Conservation (phyloP, 2,888 invertebrate genomes). For the Synergus itoensis region DNA sequence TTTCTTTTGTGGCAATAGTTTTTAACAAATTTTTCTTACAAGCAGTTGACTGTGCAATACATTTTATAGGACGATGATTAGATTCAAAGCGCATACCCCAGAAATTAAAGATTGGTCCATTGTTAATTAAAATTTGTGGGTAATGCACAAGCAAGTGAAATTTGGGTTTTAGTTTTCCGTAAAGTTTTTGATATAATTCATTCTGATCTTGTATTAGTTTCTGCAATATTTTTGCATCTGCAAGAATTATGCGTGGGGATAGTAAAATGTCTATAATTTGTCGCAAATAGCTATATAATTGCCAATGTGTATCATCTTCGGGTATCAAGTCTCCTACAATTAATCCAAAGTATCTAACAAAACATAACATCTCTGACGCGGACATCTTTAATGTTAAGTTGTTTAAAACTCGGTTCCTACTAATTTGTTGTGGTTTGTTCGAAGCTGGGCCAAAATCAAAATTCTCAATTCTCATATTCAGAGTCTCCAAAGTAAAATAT, state of each 20-base stretch:
- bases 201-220: slow-evolving; percentile 9
- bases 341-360: slow-evolving; percentile 41
- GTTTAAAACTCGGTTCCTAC: slow-evolving; percentile 2
- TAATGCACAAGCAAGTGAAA: slow-evolving; percentile 31
- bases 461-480: slow-evolving; percentile 18
- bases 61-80: slow-evolving; percentile 35
- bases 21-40: slow-evolving; percentile 47
- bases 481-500: slow-evolving; percentile 35
- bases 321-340: slow-evolving; percentile 42
- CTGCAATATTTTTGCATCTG: slow-evolving; percentile 28
- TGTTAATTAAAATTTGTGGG: slow-evolving; percentile 28
- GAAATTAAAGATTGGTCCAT: slow-evolving; percentile 46
- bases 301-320: slow-evolving; percentile 36
- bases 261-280: slow-evolving; percentile 37
- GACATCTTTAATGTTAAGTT: slow-evolving; percentile 36
- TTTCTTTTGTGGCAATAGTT: slow-evolving; percentile 51
- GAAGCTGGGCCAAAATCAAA: slow-evolving; percentile 8
- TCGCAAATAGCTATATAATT: slow-evolving; percentile 36
- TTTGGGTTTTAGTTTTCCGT: slow-evolving; percentile 22
- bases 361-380: slow-evolving; percentile 37
- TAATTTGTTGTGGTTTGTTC: slow-evolving; percentile 29
- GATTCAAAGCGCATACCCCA: slow-evolving; percentile 47
- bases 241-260: slow-evolving; percentile 7
- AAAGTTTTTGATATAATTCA: slow-evolving; percentile 10
- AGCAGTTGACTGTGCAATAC: slow-evolving; percentile 28